phyloP scores from a whole-genome alignment of 2,797 vertebrate species.

The Steatocranus sp. region DNA sequence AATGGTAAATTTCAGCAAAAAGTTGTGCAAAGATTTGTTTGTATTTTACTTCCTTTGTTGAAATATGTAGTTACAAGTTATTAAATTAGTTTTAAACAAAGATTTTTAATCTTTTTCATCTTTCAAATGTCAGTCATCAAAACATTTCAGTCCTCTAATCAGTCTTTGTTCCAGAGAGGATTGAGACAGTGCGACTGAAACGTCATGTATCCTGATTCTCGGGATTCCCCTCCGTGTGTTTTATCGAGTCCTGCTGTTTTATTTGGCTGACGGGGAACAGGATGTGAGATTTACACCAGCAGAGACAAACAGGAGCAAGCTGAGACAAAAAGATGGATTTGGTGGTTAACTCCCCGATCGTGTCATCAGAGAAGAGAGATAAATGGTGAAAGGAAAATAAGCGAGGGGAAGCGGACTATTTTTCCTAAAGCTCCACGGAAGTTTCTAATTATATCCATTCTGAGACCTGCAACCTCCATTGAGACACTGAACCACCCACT shows the following conservation, averaged over 20 bases:
- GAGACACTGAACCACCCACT: slow-evolving; percentile 38
- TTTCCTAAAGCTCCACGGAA: slow-evolving; percentile 72
- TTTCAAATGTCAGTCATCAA: neutral
- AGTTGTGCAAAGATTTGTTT: neutral
- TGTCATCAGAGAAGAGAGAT: slow-evolving; percentile 56
- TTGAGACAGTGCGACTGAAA: neutral
- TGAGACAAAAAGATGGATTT: slow-evolving; percentile 53
- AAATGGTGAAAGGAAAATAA: slow-evolving; percentile 65
- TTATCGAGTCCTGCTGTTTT: slow-evolving; percentile 42
- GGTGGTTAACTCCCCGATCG: slow-evolving; percentile 47
- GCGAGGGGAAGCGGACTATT: slow-evolving; percentile 61
- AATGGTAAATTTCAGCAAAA: neutral
- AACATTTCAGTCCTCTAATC: neutral
- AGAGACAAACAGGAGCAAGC: slow-evolving; percentile 48
- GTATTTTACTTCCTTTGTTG: neutral
- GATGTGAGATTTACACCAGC: slow-evolving; percentile 63
- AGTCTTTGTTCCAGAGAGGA: neutral
- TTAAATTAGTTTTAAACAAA: neutral
- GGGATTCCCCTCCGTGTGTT: slow-evolving; percentile 56
- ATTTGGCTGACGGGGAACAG: slow-evolving; percentile 58
- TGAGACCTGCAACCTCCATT: slow-evolving; percentile 57
- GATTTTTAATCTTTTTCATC: neutral
- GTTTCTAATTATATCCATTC: slow-evolving; percentile 73
- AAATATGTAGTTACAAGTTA: neutral
- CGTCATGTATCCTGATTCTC: slow-evolving; percentile 5